Evolutionary conservation across 2,888 invertebrate genomes (phyloP).

Genomic region (Thelaira solivaga): DNA sequence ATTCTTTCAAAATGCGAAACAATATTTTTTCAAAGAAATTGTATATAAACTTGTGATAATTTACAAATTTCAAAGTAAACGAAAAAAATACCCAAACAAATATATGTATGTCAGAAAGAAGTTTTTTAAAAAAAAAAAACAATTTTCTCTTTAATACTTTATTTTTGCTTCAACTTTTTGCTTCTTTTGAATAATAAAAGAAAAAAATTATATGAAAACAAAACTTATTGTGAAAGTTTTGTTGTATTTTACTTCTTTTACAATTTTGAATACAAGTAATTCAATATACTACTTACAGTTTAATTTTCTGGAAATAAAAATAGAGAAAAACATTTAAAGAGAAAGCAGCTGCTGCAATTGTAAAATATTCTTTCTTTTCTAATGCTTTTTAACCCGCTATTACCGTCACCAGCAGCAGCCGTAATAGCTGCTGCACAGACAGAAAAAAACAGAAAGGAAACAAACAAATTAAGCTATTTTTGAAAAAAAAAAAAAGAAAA

Average conservation of each 20-base stretch:
- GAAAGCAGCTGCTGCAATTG: background rate
- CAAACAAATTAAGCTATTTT: background rate
- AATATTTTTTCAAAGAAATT: constrained; percentile 36
- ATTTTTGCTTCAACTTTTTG: background rate
- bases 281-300: constrained; percentile 40
- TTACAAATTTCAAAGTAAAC: constrained; percentile 43
- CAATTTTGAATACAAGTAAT: constrained; percentile 35
- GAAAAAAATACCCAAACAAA: constrained; percentile 18
- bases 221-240: constrained; percentile 7
- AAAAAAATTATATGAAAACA: background rate
- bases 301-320: background rate
- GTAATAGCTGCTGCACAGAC: too few relatives aligned
- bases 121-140: constrained; percentile 16
- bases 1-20: constrained; percentile 1
- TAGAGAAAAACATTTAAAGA: background rate
- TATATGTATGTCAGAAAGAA: constrained; percentile 43
- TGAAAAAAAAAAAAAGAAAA: background rate
- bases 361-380: background rate
- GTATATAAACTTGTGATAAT: constrained; percentile 46
- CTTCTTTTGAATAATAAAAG: background rate
- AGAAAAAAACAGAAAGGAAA: background rate
- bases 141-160: constrained; percentile 14
- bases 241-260: background rate
- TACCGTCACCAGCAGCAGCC: too few relatives aligned
- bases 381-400: background rate